Base-by-base conservation (phyloP, 2,797 vertebrate genomes). In the Pseudochaenichthys georgianus region DNA sequence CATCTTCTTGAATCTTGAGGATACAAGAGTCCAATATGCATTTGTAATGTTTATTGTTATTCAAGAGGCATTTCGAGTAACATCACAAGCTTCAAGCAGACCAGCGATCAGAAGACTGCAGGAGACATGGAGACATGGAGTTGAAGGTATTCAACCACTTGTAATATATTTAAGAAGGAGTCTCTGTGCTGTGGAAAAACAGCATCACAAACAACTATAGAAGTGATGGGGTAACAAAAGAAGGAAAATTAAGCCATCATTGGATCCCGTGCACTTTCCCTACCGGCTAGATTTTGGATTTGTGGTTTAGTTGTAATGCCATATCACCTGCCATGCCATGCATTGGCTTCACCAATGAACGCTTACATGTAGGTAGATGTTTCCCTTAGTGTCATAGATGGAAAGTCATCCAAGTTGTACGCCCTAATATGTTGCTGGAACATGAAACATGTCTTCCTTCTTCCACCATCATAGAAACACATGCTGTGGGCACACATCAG, bases 91-190 rank as follows among this genome's bases (percentile, higher is more conserved):
- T 46, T n/a, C 9, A 46, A 53, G 31, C 48, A 71, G 13, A 55
- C 3, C 21, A 15, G 6, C 34, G 7, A 55, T 45, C 41, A 57
- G 34, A 45, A 21, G 50, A 48, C 21, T 34, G 34, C 43, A 51
- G 45, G 21, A 50, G 54, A 50, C 11, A 34, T 3, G 6, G 42
- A 13, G 59, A 48, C 41, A 15, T 19, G 3, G 31, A 34, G 19
- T 15, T 62, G 4, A 52, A 64, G 53, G 21, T 60, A 59, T 41
- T 11, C 46, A 71, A 64, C 19, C 10, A 42, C 15, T 59, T 59
- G 63, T 9, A 58, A 64, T 15, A 58, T 13, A 59, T 77, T 73
- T 54, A 31, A 75, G 10, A 57, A 41, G 23, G 12, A 28, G 23
- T 28, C 3, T 28, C 3, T 28, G 23, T 28, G 3, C 23, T 28